phyloP scores from a whole-genome alignment of 2,797 vertebrate genomes.

The Thripadectes ignobilis region DNA sequence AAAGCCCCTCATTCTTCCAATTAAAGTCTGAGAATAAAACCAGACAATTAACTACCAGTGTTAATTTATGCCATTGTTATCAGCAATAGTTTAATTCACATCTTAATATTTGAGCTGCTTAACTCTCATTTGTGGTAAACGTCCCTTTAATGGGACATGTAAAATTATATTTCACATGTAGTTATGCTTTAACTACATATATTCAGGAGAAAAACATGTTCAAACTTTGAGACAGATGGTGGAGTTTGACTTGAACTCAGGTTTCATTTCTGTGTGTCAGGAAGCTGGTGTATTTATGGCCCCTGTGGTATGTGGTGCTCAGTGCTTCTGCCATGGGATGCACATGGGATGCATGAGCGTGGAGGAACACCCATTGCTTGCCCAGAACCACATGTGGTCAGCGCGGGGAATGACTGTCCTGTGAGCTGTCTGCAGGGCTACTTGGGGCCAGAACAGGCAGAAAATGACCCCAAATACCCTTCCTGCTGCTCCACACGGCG shows the following conservation, averaged over 20 bases:
- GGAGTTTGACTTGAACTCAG: neutral
- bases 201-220: neutral
- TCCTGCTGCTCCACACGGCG: rapidly evolving
- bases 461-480: neutral
- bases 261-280: neutral
- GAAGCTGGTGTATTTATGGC: neutral
- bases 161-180: neutral
- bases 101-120: neutral
- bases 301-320: neutral
- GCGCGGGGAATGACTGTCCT: neutral
- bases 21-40: neutral
- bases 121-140: neutral
- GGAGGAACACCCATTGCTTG: neutral
- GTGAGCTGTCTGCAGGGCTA: neutral
- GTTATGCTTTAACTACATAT: neutral
- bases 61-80: slow-evolving; percentile 5
- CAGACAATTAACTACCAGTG: neutral
- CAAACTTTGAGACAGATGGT: neutral
- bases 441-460: rapidly evolving
- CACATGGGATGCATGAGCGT: neutral
- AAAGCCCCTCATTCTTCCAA: neutral
- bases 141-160: neutral
- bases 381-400: rapidly evolving
- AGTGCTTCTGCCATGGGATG: neutral
- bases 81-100: neutral